Percentiles rank a stretch among this genome's conserved stretches.
Evolutionary conservation across 2,113 vertebrate genomes (phyloP).

Genomic region (Petaurus breviceps): DNA sequence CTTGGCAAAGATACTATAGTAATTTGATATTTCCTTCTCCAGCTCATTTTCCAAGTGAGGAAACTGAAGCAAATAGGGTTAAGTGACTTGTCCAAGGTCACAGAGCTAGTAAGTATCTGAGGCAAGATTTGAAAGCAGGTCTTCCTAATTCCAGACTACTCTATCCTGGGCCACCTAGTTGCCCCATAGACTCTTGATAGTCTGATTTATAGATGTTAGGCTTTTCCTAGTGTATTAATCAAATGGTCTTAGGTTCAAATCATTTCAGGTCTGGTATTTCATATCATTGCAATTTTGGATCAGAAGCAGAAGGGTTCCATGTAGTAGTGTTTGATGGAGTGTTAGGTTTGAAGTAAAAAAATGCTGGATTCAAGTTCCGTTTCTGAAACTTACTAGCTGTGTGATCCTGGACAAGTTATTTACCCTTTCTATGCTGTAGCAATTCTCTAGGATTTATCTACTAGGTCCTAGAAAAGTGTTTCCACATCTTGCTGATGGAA

Average conservation of each 20-base stretch:
- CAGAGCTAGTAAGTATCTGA: not conserved
- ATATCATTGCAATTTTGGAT: not conserved
- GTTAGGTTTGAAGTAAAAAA: not conserved
- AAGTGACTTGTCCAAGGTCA: not conserved
- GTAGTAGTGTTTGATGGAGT: not conserved
- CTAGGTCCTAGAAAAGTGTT: not conserved
- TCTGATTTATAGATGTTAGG: not conserved
- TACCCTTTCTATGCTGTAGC: not conserved
- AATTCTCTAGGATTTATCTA: not conserved
- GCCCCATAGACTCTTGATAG: not conserved
- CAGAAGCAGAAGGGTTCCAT: not conserved
- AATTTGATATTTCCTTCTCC: not conserved
- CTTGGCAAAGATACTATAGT: not conserved
- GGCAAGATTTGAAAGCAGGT: not conserved
- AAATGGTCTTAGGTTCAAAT: constrained; percentile 23
- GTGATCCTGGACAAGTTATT: not conserved
- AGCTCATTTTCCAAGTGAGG: not conserved
- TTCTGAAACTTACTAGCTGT: not conserved
- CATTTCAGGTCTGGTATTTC: not conserved
- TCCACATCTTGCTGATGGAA: not conserved
- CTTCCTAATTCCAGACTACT: not conserved
- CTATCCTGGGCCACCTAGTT: not conserved
- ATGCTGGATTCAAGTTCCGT: not conserved
- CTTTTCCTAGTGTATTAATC: constrained; percentile 21
- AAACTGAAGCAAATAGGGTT: not conserved